Evolutionary conservation across 2,888 invertebrate genomes (phyloP), one percentile per base, ranked within the genome.

Genomic region (Heliconius sara): DNA sequence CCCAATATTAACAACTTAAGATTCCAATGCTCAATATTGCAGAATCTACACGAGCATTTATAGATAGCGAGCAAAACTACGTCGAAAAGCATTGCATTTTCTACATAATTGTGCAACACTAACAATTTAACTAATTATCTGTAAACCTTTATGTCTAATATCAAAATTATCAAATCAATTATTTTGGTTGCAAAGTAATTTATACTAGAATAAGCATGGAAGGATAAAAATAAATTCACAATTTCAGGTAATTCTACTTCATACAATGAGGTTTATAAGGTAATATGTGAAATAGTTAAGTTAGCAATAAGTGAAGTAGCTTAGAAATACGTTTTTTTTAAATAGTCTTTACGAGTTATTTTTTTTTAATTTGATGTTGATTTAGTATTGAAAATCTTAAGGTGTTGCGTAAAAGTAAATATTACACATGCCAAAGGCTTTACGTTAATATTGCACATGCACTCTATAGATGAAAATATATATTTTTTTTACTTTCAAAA

Each of bases 21-120:
- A 75, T 86, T 93, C 94, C 88, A 94, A 95, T 94, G 94, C 94
- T 94, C 94, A 95, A 94, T 86, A 87, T 73, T 85, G 84, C 85
- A 80, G 85, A 83, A 84, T 88, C 89, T 90, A 91, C 89, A 84
- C 81, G 86, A 88, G 88, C 86, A 84, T 87, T 80, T 27, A 43
- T 47, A 43, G n/a, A 82, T 81, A 85, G 87, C 87, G 89, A 91
- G 89, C 89, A 89, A 89, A 91, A 87, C 89, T 90, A 91, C 89
- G 60, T 81, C 52, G 86, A 84, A 87, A 93, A 93, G 93, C 93
- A 84, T 92, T 90, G 90, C 90, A 90, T 89, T 85, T 85, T 86
- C 91, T 92, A 93, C 90, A 43, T 87, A 92, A 80, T 66, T 76
- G 81, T 93, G 93, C 91, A 84, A 83, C 78, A 80, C 89, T 92